Conservation (phyloP, 2,113 vertebrate species). For the Plectropomus leopardus region DNA sequence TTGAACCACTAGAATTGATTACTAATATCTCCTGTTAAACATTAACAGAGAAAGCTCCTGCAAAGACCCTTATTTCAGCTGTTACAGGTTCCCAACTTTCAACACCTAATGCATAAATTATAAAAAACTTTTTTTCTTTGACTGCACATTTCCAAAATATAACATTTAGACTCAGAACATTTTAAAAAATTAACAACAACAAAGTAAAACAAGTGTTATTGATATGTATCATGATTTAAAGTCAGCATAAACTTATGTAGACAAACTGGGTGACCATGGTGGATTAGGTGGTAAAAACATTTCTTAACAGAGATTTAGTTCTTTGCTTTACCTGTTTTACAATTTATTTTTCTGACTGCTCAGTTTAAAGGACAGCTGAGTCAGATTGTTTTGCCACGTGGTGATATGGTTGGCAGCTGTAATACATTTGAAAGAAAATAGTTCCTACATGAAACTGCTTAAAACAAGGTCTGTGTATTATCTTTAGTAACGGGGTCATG, state of each 20-base stretch:
- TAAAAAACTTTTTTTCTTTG: not conserved
- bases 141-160: not conserved
- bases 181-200: not conserved
- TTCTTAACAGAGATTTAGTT: not conserved
- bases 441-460: too few species aligned
- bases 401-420: too few species aligned
- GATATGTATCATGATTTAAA: too few species aligned
- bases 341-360: not conserved
- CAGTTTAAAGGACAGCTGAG: too few species aligned
- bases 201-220: not conserved
- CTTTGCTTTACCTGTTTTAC: not conserved
- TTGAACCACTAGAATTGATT: not conserved
- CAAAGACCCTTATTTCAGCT: not conserved
- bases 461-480: too few species aligned
- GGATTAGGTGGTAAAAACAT: not conserved
- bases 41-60: not conserved
- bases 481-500: too few species aligned
- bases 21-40: not conserved
- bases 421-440: too few species aligned
- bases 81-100: too few species aligned
- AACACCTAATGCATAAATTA: too few species aligned
- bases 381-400: too few species aligned
- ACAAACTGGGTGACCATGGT: not conserved
- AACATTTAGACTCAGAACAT: not conserved
- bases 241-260: too few species aligned